phyloP scores from a whole-genome alignment of 92 coral and sea anemone species.

The Zoanthus gigantus region DNA sequence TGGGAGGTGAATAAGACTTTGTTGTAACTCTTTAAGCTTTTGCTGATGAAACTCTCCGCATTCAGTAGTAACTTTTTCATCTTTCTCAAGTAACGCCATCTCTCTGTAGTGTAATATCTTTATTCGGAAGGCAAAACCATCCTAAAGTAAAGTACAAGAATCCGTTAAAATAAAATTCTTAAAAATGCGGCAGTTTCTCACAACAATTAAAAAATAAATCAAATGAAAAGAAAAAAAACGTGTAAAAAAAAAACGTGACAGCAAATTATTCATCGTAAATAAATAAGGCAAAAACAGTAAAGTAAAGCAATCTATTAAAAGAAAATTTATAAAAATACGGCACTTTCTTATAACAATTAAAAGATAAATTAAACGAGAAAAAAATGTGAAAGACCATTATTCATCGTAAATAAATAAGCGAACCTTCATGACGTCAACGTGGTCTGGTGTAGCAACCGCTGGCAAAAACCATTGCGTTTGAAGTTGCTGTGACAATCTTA shows the following conservation, averaged over 20 bases:
- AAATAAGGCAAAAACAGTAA: slow-evolving; percentile 74
- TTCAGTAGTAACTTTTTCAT: slow-evolving; percentile 33
- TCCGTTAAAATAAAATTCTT: background rate
- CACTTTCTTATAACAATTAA: too few species aligned
- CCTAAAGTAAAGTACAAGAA: slow-evolving; percentile 46
- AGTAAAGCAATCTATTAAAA: background rate
- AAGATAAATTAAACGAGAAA: too few species aligned
- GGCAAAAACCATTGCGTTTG: slow-evolving; percentile 68
- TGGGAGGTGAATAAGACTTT: slow-evolving; percentile 78
- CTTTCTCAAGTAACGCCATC: slow-evolving; percentile 76
- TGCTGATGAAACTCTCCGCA: slow-evolving; percentile 17
- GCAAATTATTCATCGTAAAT: background rate
- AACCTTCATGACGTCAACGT: slow-evolving; percentile 91
- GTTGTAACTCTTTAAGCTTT: slow-evolving; percentile 62
- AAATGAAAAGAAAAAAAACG: too few species aligned
- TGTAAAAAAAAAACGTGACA: too few species aligned
- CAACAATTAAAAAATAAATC: background rate
- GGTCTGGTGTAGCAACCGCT: slow-evolving; percentile 78
- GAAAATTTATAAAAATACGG: too few species aligned
- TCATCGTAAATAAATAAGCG: background rate
- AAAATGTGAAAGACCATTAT: background rate
- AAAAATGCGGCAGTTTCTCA: background rate
- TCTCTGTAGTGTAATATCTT: slow-evolving; percentile 92
- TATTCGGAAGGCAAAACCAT: slow-evolving; percentile 89
- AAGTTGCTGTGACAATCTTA: slow-evolving; percentile 81